These are phyloP conservation scores for Microtus richardsoni DNA, from an alignment of 2,113 vertebrate species.

Conservation along the genomic window DNA sequence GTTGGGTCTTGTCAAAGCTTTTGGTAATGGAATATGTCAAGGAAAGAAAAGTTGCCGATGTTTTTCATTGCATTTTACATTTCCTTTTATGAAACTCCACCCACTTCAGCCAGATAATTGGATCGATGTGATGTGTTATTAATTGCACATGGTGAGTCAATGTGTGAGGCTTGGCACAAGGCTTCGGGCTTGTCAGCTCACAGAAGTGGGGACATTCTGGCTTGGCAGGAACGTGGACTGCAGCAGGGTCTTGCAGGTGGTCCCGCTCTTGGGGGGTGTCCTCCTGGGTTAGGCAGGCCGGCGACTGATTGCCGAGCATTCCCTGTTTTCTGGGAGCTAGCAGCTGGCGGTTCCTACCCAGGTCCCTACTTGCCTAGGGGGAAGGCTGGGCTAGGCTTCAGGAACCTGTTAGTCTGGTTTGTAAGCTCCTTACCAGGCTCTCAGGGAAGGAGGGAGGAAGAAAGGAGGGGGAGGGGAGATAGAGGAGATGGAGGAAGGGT, in stretches of 20 bases:
- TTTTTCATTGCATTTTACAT: not conserved
- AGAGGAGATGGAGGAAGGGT: not conserved
- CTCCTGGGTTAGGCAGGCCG: constrained; percentile 60
- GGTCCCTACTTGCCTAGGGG: constrained; percentile 68
- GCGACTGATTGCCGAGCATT: constrained; percentile 68
- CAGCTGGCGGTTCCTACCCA: constrained; percentile 39
- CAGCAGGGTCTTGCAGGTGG: not conserved
- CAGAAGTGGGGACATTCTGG: not conserved
- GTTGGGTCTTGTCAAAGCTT: constrained; percentile 7
- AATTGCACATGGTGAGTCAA: constrained; percentile 47
- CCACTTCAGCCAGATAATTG: constrained; percentile 39
- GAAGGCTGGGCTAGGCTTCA: constrained; percentile 57
- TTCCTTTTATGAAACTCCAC: constrained; percentile 52
- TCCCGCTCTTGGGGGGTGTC: not conserved
- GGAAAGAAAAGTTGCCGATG: constrained; percentile 1
- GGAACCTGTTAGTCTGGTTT: constrained; percentile 76
- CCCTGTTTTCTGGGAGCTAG: constrained; percentile 74
- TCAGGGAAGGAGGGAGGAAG: constrained; percentile 36
- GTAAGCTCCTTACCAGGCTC: constrained; percentile 56
- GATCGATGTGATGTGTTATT: not conserved
- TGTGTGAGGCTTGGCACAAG: constrained; percentile 11
- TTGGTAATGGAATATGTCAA: not conserved
- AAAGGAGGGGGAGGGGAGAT: not conserved
- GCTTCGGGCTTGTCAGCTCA: not conserved
- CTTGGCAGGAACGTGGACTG: not conserved